Percentiles rank a stretch among this genome's conserved stretches.
phyloP scores from a whole-genome alignment of 2,113 vertebrate species.

The Pelecanoides urinatrix region DNA sequence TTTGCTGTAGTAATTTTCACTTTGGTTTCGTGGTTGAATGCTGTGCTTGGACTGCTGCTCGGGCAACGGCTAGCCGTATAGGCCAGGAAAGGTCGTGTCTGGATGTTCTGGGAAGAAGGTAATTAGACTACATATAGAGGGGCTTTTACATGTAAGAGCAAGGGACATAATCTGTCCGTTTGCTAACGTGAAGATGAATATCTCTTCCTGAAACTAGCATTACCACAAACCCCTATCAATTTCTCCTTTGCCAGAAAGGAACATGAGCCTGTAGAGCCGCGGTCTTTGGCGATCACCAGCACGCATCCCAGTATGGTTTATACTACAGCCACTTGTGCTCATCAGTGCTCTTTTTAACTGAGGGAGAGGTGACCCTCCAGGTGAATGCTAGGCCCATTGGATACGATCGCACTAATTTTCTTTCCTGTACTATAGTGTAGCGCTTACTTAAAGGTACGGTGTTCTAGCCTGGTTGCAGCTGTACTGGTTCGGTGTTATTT shows the following conservation, averaged over 20 bases:
- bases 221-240: background rate
- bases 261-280: background rate
- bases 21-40: background rate
- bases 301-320: rapidly evolving
- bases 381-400: background rate
- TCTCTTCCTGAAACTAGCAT: background rate
- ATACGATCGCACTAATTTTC: background rate
- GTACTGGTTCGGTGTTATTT: background rate
- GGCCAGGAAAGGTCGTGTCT: background rate
- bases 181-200: rapidly evolving
- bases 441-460: background rate
- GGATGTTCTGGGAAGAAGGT: background rate
- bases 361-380: background rate
- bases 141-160: background rate
- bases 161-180: background rate
- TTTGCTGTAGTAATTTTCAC: background rate
- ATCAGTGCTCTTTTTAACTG: background rate
- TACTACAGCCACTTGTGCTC: background rate
- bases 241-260: background rate
- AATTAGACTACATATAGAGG: background rate
- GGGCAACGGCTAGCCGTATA: background rate
- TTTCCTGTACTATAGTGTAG: background rate
- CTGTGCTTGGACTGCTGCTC: background rate
- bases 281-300: background rate
- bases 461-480: background rate